Percentiles rank a stretch among this genome's conserved stretches.
These are phyloP conservation scores for Thecophora atra DNA, from an alignment of 2,888 invertebrate genomes.

Conservation along the genomic window DNA sequence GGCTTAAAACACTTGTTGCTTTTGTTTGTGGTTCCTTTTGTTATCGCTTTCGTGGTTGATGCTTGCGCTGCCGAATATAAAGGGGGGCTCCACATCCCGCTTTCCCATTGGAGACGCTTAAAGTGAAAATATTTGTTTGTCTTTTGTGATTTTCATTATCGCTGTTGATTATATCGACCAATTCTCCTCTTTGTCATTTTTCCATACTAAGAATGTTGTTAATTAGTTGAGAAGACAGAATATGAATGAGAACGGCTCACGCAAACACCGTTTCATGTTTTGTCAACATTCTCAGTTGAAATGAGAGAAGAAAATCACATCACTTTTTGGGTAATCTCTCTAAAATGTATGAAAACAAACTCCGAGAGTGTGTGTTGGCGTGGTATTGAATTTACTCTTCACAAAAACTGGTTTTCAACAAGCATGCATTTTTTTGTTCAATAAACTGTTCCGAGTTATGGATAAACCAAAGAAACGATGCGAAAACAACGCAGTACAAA, in stretches of 20 bases:
- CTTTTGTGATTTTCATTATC: background rate
- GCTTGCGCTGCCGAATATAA: background rate
- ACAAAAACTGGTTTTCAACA: constrained; percentile 26
- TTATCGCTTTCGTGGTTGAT: background rate
- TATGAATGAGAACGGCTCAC: too few species aligned
- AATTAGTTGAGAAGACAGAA: too few species aligned
- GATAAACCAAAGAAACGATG: constrained; percentile 35
- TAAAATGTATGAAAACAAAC: too few species aligned
- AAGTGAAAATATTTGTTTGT: background rate
- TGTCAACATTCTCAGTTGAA: too few species aligned
- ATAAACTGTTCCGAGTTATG: too few species aligned
- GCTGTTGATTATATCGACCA: background rate
- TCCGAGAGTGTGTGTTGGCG: too few species aligned
- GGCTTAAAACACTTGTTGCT: constrained; percentile 20
- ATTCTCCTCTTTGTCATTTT: too few species aligned
- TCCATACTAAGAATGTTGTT: too few species aligned
- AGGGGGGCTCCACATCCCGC: background rate
- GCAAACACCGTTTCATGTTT: too few species aligned
- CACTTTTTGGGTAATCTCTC: too few species aligned
- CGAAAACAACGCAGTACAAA: background rate
- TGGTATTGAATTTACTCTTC: background rate
- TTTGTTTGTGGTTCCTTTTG: constrained; percentile 11
- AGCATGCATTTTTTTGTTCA: background rate
- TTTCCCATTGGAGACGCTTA: background rate
- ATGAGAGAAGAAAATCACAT: too few species aligned